phyloP scores from a whole-genome alignment of 2,797 vertebrate genomes.

The Brachymystax lenok region DNA sequence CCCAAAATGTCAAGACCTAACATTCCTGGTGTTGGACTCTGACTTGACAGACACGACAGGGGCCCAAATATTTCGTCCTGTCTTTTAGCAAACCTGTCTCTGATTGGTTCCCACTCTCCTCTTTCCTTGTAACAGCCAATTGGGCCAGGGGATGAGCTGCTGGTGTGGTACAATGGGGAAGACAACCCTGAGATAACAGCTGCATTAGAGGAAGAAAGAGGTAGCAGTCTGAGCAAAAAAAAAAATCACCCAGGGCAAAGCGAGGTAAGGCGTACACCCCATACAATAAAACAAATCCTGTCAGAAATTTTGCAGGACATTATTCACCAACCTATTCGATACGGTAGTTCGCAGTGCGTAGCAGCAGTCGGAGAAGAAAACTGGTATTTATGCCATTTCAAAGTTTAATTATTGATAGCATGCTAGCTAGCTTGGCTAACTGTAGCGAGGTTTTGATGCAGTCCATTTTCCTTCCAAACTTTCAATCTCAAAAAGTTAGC shows the following conservation, averaged over 20 bases:
- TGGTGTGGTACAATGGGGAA: conserved; percentile 97
- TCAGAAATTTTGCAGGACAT: neutral
- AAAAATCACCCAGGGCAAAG: conserved; percentile 82
- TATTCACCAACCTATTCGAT: neutral
- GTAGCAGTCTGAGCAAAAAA: conserved; percentile 85
- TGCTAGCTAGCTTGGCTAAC: conserved; percentile 5
- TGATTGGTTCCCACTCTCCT: conserved; percentile 83
- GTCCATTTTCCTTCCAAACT: neutral
- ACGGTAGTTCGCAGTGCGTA: neutral
- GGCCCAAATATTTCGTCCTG: conserved; percentile 65
- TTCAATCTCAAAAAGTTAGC: neutral
- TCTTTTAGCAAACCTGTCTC: conserved; percentile 72
- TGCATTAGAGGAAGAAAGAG: conserved; percentile 95
- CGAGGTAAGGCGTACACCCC: conserved; percentile 80
- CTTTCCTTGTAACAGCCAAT: conserved; percentile 85
- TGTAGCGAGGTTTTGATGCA: neutral
- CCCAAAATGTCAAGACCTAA: conserved; percentile 54
- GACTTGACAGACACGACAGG: conserved; percentile 64
- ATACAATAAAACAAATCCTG: neutral
- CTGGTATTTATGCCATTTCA: conserved; percentile 3
- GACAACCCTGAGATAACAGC: conserved; percentile 98
- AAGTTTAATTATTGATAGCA: neutral
- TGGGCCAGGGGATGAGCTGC: conserved; percentile 89
- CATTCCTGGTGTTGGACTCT: conserved; percentile 10
- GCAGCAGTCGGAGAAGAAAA: neutral